A percentile compares a stretch with the other conserved stretches of the same genome.
Evolutionary conservation across 2,797 vertebrate species (phyloP).

Genomic region (Sebastes paucispinis): DNA sequence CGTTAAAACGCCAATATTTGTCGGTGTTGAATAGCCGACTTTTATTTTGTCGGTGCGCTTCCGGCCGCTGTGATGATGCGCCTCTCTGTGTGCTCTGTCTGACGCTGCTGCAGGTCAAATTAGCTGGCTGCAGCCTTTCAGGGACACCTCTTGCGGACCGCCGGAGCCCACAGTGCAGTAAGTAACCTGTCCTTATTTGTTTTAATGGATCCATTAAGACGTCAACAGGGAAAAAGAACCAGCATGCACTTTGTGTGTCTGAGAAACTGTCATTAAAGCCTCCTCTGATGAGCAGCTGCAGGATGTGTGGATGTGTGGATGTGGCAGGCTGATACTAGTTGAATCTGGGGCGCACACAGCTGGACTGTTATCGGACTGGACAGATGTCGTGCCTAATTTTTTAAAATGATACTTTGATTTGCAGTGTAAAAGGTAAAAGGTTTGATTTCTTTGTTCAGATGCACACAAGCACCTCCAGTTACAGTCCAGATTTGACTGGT

Average conservation of each 20-base stretch:
- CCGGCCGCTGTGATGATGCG: conserved; percentile 14
- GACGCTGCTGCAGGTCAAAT: conserved; percentile 64
- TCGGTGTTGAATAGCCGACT: not conserved
- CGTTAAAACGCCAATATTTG: too few species aligned
- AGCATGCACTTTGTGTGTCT: not conserved
- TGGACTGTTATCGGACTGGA: conserved; percentile 46
- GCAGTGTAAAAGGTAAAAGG: too few species aligned
- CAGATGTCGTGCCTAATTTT: conserved; percentile 43
- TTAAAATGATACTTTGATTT: not conserved
- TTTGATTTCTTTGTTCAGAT: not conserved
- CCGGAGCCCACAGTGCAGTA: conserved; percentile 75
- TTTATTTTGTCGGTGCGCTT: conserved; percentile 64
- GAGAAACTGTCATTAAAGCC: not conserved
- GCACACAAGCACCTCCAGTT: conserved; percentile 10
- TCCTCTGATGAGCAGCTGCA: not conserved
- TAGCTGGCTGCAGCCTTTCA: conserved; percentile 72
- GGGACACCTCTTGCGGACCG: conserved; percentile 67
- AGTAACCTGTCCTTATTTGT: conserved; percentile 41
- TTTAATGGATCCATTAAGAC: not conserved
- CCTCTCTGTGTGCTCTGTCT: not conserved
- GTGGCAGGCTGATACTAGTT: conserved; percentile 78
- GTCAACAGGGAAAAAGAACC: not conserved
- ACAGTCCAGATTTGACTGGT: conserved; percentile 75
- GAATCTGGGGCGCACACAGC: conserved; percentile 75
- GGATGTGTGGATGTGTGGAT: conserved; percentile 61